Percentiles rank a stretch among this genome's conserved stretches.
phyloP scores from a whole-genome alignment of 2,797 vertebrate species.

The Oreochromis grahami region DNA sequence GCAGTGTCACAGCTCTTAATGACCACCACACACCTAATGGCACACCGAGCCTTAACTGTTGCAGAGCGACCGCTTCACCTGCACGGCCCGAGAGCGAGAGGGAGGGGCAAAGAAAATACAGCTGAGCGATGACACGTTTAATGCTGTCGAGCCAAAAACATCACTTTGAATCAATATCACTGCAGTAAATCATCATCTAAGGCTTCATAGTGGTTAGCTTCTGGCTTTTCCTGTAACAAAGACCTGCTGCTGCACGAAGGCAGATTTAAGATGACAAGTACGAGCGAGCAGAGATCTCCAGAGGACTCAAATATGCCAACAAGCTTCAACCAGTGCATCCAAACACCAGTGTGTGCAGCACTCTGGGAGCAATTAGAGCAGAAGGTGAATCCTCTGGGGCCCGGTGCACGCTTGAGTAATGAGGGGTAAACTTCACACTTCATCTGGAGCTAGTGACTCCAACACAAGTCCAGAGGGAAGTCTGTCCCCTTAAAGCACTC shows the following conservation, averaged over 20 bases:
- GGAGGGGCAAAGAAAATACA: not conserved
- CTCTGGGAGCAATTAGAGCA: slow-evolving; percentile 59
- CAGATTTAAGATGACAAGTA: not conserved
- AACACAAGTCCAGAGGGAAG: slow-evolving; percentile 23
- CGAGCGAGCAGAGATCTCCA: not conserved
- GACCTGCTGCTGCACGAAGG: not conserved
- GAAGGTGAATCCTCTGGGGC: not conserved
- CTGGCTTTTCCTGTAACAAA: not conserved
- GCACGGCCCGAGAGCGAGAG: slow-evolving; percentile 40
- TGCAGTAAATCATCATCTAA: not conserved
- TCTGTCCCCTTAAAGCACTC: not conserved
- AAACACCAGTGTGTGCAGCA: not conserved
- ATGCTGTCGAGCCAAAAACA: not conserved
- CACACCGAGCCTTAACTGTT: slow-evolving; percentile 56
- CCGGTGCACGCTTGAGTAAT: slow-evolving; percentile 40
- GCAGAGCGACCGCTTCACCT: slow-evolving; percentile 80
- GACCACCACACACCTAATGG: slow-evolving; percentile 50
- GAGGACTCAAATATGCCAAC: slow-evolving; percentile 27
- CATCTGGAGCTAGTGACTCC: slow-evolving; percentile 13
- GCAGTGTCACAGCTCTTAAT: slow-evolving; percentile 35
- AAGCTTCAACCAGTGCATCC: slow-evolving; percentile 22
- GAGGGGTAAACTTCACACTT: slow-evolving; percentile 44
- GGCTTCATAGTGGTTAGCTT: not conserved
- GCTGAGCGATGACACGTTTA: not conserved
- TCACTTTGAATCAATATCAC: not conserved